These are phyloP conservation scores for Charanyca ferruginea DNA, from an alignment of 2,888 invertebrate genomes.

Conservation along the genomic window DNA sequence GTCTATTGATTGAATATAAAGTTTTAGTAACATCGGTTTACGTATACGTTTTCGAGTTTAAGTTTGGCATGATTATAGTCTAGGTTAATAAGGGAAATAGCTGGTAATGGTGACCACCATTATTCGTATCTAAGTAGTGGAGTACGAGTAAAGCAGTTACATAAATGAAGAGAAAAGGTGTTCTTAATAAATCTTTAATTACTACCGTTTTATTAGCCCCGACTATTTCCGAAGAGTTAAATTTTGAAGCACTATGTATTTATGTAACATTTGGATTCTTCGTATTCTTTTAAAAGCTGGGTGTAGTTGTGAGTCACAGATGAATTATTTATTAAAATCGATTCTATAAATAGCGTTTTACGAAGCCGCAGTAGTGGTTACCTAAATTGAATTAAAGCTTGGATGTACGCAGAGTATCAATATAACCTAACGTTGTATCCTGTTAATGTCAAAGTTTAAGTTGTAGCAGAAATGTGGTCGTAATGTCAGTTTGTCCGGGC, in stretches of 20 bases:
- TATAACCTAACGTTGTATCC: conserved; percentile 12
- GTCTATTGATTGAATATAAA: background rate
- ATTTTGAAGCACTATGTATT: conserved; percentile 6
- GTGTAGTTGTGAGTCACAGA: background rate
- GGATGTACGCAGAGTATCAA: conserved; percentile 7
- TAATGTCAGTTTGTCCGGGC: conserved; percentile 53
- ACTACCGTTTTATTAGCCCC: conserved; percentile 3
- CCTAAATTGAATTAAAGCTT: background rate
- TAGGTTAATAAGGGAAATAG: too few species aligned
- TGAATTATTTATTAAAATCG: conserved; percentile 15
- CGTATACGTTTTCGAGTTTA: background rate
- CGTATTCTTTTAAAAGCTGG: conserved; percentile 16
- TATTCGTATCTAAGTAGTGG: background rate
- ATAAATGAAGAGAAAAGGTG: conserved; percentile 3
- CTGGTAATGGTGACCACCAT: too few species aligned
- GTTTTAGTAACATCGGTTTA: too few species aligned
- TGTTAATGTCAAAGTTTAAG: conserved; percentile 49
- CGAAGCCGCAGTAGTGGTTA: background rate
- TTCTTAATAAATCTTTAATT: conserved; percentile 19
- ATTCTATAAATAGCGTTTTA: conserved; percentile 1
- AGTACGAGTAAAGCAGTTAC: background rate
- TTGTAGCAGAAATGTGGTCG: conserved; percentile 48
- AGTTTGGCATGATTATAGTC: too few species aligned
- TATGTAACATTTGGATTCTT: conserved; percentile 30
- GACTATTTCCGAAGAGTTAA: conserved; percentile 10